Conservation (phyloP, 2,113 vertebrate genomes). For the Ictalurus punctatus region DNA sequence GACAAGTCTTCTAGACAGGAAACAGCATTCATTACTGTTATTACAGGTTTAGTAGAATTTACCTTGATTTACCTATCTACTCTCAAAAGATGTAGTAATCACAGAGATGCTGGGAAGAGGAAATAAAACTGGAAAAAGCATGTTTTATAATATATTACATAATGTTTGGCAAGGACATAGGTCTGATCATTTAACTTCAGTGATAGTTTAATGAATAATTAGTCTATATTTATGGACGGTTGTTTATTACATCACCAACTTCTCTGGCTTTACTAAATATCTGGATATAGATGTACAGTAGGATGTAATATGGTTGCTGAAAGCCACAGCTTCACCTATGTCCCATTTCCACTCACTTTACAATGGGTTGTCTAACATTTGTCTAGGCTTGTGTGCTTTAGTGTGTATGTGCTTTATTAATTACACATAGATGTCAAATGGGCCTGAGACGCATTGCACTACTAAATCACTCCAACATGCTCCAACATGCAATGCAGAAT, state of each 20-base stretch:
- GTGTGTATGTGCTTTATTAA: conserved; percentile 22
- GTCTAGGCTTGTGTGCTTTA: not conserved
- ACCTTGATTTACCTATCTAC: conserved; percentile 2
- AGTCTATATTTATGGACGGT: not conserved
- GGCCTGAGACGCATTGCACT: not conserved
- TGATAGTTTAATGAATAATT: conserved; percentile 1
- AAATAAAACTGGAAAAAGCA: not conserved
- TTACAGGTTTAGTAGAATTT: conserved; percentile 11
- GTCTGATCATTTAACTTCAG: not conserved
- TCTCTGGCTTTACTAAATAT: not conserved
- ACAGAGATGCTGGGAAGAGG: not conserved
- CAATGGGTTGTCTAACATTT: not conserved
- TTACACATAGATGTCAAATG: not conserved
- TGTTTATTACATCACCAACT: not conserved
- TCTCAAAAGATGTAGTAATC: not conserved
- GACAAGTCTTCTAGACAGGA: conserved; percentile 27
- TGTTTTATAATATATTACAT: not conserved
- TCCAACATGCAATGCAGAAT: conserved; percentile 18
- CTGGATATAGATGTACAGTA: not conserved
- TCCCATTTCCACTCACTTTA: not conserved
- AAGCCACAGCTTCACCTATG: not conserved
- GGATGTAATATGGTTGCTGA: not conserved
- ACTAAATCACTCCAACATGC: not conserved
- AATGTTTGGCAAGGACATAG: not conserved
- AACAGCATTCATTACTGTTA: conserved; percentile 20